Conservation (phyloP, 2,888 invertebrate genomes). For the Deilephila porcellus region DNA sequence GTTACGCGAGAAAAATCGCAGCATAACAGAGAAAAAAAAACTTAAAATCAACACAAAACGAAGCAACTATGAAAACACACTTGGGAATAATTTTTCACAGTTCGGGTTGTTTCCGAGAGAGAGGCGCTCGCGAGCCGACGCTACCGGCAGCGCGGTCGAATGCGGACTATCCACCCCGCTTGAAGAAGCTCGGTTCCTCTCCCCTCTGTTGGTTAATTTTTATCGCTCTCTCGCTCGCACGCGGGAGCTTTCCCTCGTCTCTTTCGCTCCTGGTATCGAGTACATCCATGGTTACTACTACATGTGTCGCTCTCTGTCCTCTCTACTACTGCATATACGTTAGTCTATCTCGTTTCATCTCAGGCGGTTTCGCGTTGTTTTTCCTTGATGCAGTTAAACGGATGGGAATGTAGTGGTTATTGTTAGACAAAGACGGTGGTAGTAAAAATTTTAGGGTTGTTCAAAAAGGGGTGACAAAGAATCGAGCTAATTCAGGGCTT, state of each 20-base stretch:
- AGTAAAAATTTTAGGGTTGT: conserved; percentile 83
- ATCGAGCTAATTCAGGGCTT: conserved; percentile 84
- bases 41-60: conserved; percentile 63
- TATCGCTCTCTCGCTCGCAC: conserved; percentile 71
- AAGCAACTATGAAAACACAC: conserved; percentile 64
- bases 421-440: conserved; percentile 84
- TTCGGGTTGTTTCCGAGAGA: conserved; percentile 69
- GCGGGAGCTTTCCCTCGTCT: conserved; percentile 71
- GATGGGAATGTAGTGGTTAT: conserved; percentile 84
- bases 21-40: conserved; percentile 51
- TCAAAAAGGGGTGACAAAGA: conserved; percentile 83
- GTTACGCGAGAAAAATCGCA: conserved; percentile 47
- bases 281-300: conserved; percentile 79
- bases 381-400: conserved; percentile 85
- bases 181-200: conserved; percentile 82
- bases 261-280: conserved; percentile 71
- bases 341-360: conserved; percentile 85
- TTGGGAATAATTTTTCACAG: conserved; percentile 73
- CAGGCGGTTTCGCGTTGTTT: conserved; percentile 83
- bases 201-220: conserved; percentile 84
- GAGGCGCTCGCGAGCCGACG: conserved; percentile 59
- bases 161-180: conserved; percentile 84
- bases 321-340: conserved; percentile 84
- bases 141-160: conserved; percentile 78
- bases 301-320: conserved; percentile 80